Evolutionary conservation across 2,797 vertebrate genomes (phyloP).

Genomic region (Allobates femoralis): DNA sequence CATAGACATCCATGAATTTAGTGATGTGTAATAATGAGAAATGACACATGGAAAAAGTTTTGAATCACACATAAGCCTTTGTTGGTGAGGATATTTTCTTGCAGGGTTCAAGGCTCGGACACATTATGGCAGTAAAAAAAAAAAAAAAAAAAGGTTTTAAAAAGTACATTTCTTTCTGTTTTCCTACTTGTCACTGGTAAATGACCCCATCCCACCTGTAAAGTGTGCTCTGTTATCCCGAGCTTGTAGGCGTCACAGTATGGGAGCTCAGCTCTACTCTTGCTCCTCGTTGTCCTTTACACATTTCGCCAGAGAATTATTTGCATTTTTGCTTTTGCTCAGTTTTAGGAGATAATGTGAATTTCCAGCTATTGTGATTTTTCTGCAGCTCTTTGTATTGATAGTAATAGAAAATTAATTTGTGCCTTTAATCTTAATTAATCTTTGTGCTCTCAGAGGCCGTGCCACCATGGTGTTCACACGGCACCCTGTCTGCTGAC

Average conservation of each 20-base stretch:
- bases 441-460: conserved; percentile 5
- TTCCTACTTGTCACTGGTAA: too few species aligned
- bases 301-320: background rate
- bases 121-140: too few species aligned
- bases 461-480: background rate
- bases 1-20: too few species aligned
- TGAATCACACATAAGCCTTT: too few species aligned
- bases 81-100: too few species aligned
- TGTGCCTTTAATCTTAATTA: background rate
- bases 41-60: too few species aligned
- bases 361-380: background rate
- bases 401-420: background rate
- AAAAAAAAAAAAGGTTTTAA: too few species aligned
- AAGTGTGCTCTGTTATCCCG: background rate
- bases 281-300: background rate
- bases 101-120: too few species aligned
- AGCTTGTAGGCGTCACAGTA: background rate
- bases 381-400: background rate
- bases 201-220: background rate
- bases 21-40: too few species aligned
- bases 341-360: background rate
- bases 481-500: conserved; percentile 14
- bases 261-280: background rate
- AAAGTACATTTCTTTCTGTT: too few species aligned
- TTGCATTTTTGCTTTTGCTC: background rate